Evolutionary conservation across 2,888 invertebrate species (phyloP), one percentile per base, ranked within the genome.

Genomic region (Tiliacea citrago): DNA sequence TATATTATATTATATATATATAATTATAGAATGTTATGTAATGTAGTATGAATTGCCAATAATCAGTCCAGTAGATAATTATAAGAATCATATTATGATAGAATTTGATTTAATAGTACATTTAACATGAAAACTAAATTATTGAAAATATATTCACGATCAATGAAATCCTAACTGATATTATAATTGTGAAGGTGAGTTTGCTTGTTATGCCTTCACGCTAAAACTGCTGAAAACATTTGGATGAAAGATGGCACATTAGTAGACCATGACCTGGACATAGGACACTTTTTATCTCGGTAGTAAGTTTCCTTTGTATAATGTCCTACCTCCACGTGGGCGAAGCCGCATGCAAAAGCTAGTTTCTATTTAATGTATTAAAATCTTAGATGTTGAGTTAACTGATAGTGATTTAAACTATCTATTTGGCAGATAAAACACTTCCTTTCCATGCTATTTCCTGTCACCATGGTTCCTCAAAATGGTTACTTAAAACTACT

Each of bases 381-480:
- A 8, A n/a, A 39, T 66, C 6, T 42, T 65, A 24, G 45, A 18
- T 45, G 12, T 21, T 29, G 5, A 29, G 9, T 13, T 35, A 49
- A 39, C 39, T 65, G 24, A 39, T 69, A 49, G 5, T 47, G n/a
- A 39, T 62, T 16, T 68, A 39, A 6, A 6, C 5, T 7, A 55
- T 35, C 35, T 47, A 10, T 75, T 39, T 18, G 47, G 12, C 6
- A 29, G n/a, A 49, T 45, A 67, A 7, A 2, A 6, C 21, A 55
- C 74, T 49, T 57, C n/a, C 35, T 12, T 29, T 73, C n/a, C n/a
- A 6, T n/a, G 29, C 10, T 35, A 35, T 63, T 42, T 49, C 18
- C 35, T 45, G 58, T 77, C 58, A n/a, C 51, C 24, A 75, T 66
- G 45, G 57, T 76, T 65, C 12, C 65, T 42, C 10, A 29, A 47